Evolutionary conservation across 2,888 invertebrate genomes (phyloP), one percentile per base, ranked within the genome.

Genomic region (Strigamia maritima): DNA sequence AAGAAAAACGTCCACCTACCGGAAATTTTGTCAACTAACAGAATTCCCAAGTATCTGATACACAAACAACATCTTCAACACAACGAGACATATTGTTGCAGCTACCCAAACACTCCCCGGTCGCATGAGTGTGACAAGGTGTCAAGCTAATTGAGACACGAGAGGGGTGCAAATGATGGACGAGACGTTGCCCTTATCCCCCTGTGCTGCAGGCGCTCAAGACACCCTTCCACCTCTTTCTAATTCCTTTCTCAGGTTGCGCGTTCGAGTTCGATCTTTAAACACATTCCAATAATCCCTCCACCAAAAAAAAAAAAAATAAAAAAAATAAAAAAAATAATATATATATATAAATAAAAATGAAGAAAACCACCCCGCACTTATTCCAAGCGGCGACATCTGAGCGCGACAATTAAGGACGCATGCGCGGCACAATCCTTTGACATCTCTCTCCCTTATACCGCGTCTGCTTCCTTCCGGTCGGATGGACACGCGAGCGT

Each of bases 391-490:
- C 70, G 70, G 70, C 70, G 70, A 70, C 70, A 70, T 70, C 70
- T 70, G 70, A 70, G 70, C 70, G 70, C 70, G 70, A 70, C 70
- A 70, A 70, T 70, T 70, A 70, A 70, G 70, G 70, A 70, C 70
- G 70, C 70, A 70, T 70, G 70, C 70, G 70, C 70, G 70, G 70
- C 70, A 70, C 70, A 70, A 70, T 70, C 70, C 70, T 70, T 70
- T 70, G 70, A 70, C 70, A 54, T 70, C 28, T 70, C 70, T 28
- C 54, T 54, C 54, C 70, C 70, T 26, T 26, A 70, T 26, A 70
- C 70, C 70, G 70, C 70, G 70, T 70, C 70, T 70, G 70, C 70
- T 70, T 70, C 70, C 70, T 70, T 70, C 26, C 70, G 70, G 70
- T 26, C 70, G 70, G 70, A 70, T 70, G 70, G 28, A 70, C n/a